These are phyloP conservation scores for Stichodactyla mertensii DNA, from an alignment of 64 coral and sea anemone species.

Conservation along the genomic window DNA sequence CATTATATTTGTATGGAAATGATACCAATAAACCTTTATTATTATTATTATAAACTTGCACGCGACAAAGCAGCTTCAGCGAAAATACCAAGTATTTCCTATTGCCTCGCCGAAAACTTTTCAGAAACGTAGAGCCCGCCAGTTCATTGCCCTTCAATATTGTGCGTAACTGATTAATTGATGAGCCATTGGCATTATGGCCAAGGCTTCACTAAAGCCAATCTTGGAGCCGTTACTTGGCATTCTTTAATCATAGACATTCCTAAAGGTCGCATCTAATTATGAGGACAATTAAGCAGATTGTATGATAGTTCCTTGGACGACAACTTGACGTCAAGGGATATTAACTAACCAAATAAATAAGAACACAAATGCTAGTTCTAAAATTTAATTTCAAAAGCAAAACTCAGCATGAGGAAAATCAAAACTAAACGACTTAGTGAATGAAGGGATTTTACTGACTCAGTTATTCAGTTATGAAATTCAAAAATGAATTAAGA, in stretches of 20 bases:
- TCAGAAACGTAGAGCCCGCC: neutral
- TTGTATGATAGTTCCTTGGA: neutral
- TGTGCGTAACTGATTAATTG: neutral
- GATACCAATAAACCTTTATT: too few species aligned
- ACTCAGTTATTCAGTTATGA: too few species aligned
- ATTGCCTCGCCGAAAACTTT: neutral
- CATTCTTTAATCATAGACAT: neutral
- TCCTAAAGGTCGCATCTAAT: neutral
- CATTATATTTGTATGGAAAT: too few species aligned
- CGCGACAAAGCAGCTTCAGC: too few species aligned
- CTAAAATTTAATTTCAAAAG: too few species aligned
- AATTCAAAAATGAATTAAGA: too few species aligned
- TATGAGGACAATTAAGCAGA: neutral
- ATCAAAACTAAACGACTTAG: too few species aligned
- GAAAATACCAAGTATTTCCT: neutral
- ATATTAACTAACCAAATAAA: neutral
- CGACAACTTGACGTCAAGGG: neutral
- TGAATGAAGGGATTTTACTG: too few species aligned
- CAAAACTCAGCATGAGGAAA: too few species aligned
- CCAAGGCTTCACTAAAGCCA: neutral
- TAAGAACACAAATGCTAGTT: too few species aligned
- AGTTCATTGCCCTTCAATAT: neutral
- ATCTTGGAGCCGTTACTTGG: neutral
- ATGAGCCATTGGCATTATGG: neutral
- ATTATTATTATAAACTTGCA: too few species aligned